Percentiles rank a stretch among this genome's conserved stretches.
Evolutionary conservation across 2,113 vertebrate genomes (phyloP).

Genomic region (Centropus unirufus): DNA sequence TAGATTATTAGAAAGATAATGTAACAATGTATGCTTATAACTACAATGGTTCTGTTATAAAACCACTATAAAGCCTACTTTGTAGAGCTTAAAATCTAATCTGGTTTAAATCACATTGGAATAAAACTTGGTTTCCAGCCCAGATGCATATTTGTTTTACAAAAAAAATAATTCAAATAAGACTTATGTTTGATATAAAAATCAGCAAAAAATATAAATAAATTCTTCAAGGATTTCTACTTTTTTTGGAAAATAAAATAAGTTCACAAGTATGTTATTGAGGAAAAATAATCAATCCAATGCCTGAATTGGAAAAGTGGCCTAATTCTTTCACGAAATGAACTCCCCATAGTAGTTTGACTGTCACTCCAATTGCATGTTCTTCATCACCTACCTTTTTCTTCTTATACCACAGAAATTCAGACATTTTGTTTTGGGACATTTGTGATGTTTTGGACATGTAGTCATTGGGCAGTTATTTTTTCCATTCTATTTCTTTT

Average conservation of each 20-base stretch:
- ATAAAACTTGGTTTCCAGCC: conserved; percentile 35
- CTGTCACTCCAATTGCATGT: not conserved
- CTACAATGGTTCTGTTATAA: conserved; percentile 2
- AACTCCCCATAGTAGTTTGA: not conserved
- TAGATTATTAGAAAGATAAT: not conserved
- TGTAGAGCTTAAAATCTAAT: not conserved
- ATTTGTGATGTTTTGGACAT: not conserved
- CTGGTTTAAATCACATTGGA: conserved; percentile 4
- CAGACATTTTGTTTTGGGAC: not conserved
- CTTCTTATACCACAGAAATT: not conserved
- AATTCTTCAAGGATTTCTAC: not conserved
- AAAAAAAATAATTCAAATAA: not conserved
- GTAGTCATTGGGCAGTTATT: not conserved
- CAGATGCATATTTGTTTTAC: conserved; percentile 7
- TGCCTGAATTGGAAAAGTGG: not conserved
- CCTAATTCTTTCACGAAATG: not conserved
- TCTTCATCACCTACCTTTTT: not conserved
- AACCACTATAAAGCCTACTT: conserved; percentile 18
- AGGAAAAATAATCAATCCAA: not conserved
- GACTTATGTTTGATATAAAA: conserved; percentile 40
- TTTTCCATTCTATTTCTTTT: not conserved
- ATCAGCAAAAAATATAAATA: not conserved
- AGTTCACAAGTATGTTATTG: not conserved
- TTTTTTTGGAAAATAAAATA: not conserved
- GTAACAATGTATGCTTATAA: not conserved